Evolutionary conservation across 2,113 vertebrate species (phyloP).

Genomic region (Isichthys henryi): DNA sequence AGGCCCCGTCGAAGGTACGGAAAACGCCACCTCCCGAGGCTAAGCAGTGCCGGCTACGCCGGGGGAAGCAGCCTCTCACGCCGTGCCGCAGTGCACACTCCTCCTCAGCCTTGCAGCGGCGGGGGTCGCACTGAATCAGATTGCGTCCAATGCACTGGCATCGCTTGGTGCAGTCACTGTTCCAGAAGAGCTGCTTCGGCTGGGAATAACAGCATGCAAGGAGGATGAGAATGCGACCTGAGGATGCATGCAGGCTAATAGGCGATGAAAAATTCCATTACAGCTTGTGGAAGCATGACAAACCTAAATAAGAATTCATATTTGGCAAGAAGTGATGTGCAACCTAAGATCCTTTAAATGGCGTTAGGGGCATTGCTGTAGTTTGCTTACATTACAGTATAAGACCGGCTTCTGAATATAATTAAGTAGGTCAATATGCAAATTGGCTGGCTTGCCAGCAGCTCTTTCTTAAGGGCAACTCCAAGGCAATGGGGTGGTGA

Average conservation of each 20-base stretch:
- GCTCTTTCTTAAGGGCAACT: neutral
- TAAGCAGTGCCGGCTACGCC: conserved; percentile 79
- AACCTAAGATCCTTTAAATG: neutral
- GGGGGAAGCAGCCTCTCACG: conserved; percentile 80
- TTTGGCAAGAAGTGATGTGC: neutral
- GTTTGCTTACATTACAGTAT: neutral
- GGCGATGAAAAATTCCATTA: neutral
- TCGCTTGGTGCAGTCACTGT: conserved; percentile 83
- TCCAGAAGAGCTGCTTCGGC: conserved; percentile 98
- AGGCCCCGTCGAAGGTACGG: conserved; percentile 90
- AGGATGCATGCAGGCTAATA: neutral
- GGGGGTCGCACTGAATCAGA: conserved; percentile 88
- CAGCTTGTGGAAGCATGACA: neutral
- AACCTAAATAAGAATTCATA: neutral
- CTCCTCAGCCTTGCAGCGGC: conserved; percentile 87
- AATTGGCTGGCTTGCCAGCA: neutral
- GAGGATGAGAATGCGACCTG: neutral
- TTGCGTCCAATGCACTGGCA: conserved; percentile 96
- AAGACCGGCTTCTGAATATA: neutral
- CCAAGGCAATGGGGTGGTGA: neutral
- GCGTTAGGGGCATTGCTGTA: neutral
- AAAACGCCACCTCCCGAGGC: conserved; percentile 87
- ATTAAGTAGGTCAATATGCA: neutral
- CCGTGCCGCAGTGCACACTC: conserved; percentile 78
- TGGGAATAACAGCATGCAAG: conserved; percentile 34